These are phyloP conservation scores for Zonitis immaculata DNA, from an alignment of 2,888 invertebrate species.

Conservation along the genomic window DNA sequence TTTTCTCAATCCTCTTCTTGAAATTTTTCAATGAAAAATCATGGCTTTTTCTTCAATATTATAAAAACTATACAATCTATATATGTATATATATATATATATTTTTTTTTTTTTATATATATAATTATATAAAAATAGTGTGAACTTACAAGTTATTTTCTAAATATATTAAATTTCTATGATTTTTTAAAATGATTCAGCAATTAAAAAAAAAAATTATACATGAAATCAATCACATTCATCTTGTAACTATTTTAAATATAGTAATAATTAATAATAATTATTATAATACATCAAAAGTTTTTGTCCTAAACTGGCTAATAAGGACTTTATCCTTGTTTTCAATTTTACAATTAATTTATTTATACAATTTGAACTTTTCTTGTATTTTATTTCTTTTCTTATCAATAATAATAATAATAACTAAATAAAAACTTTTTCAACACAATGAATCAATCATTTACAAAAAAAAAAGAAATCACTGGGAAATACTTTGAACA, in stretches of 20 bases:
- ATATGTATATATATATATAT: neutral
- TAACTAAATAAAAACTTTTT: neutral
- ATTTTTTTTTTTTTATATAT: no score
- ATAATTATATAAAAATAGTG: constrained; percentile 1
- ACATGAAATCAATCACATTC: neutral
- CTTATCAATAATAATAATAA: neutral
- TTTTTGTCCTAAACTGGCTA: no score
- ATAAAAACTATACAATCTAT: neutral
- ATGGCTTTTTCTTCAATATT: neutral
- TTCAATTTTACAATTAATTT: no score
- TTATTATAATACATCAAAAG: no score
- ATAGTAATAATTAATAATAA: no score
- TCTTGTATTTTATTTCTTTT: no score
- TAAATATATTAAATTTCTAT: neutral
- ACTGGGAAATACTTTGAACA: neutral
- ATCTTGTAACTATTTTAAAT: neutral
- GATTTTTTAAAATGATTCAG: neutral
- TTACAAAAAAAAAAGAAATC: neutral
- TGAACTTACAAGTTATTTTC: neutral
- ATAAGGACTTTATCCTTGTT: no score
- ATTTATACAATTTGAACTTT: no score
- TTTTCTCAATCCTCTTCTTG: neutral
- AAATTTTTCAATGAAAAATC: neutral
- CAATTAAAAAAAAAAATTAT: neutral
- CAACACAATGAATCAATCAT: neutral